Evolutionary conservation across 2,113 vertebrate genomes (phyloP).

Genomic region (Apodemus speciosus): DNA sequence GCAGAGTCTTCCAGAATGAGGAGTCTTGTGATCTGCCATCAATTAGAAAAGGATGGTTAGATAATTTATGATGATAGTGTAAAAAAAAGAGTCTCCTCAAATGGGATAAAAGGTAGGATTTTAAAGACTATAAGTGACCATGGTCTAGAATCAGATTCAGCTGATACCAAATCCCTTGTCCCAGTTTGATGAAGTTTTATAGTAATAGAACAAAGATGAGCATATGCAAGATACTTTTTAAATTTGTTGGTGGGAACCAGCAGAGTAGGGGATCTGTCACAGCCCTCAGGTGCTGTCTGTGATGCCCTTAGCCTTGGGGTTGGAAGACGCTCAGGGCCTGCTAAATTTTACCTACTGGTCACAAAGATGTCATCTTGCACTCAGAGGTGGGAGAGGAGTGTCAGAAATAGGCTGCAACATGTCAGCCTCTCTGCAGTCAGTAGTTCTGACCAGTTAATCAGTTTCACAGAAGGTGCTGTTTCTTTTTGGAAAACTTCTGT

Average conservation of each 20-base stretch:
- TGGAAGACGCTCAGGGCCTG: background rate
- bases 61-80: background rate
- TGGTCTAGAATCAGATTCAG: background rate
- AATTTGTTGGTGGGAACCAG: background rate
- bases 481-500: background rate
- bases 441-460: background rate
- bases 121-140: background rate
- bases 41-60: background rate
- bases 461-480: background rate
- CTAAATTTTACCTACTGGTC: background rate
- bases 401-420: background rate
- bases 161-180: background rate
- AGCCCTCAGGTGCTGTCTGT: background rate
- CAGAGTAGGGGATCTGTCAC: background rate
- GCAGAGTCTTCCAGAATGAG: background rate
- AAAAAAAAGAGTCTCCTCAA: background rate
- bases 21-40: background rate
- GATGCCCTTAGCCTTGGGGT: background rate
- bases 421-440: background rate
- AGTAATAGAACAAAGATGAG: background rate
- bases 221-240: background rate
- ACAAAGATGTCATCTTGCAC: background rate
- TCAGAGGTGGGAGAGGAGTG: background rate
- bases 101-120: background rate
- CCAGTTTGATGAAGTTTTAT: background rate